Base-by-base conservation (phyloP, 2,888 invertebrate genomes). In the Acanthococcus lagerstroemiae region DNA sequence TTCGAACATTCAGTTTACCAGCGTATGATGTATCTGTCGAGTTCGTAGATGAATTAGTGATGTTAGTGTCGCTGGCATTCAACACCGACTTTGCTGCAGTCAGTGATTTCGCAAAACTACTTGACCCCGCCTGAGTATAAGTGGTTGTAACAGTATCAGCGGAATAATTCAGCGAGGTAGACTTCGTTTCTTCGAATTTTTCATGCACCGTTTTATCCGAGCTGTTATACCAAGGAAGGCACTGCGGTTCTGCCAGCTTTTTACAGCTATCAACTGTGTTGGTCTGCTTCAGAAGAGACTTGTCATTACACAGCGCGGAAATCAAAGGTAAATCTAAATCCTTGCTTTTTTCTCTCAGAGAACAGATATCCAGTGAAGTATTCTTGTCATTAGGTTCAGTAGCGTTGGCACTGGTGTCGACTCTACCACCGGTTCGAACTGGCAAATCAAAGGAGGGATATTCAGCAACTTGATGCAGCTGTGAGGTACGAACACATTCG, bases 221-320 rank as follows among this genome's bases (percentile, higher is more conserved):
- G 17, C 30, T 44, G 30, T 54, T 61, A 27, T 58, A 58, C 58
- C 58, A 58, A 12, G 22, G n/a, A 24, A 26, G 46, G 17, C 46
- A 21, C 24, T 9, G 21, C 15, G 27, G 19, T 17, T 30, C 21
- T 17, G 6, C 12, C 21, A 12, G 48, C 15, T 66, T 50, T 17
- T 25, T 7, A 21, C 27, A 45, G 7, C 25, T 5, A 22, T 55
- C 65, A n/a, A 66, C 54, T 22, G 90, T 89, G 76, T 90, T 90
- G 58, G 90, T 91, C 78, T 91, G 91, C 77, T 90, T 90, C 67
- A 91, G 80, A 73, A 95, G 81, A 68, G 91, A 89, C 67, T 89
- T 84, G 77, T 95, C 95, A 76, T 94, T 95, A 80, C 93, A 95
- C 71, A 95, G 81, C 15, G 94, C 95, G 68, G 92, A 89, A 74